Base-by-base conservation (phyloP, 2,888 invertebrate species). In the Hemithea aestivaria region DNA sequence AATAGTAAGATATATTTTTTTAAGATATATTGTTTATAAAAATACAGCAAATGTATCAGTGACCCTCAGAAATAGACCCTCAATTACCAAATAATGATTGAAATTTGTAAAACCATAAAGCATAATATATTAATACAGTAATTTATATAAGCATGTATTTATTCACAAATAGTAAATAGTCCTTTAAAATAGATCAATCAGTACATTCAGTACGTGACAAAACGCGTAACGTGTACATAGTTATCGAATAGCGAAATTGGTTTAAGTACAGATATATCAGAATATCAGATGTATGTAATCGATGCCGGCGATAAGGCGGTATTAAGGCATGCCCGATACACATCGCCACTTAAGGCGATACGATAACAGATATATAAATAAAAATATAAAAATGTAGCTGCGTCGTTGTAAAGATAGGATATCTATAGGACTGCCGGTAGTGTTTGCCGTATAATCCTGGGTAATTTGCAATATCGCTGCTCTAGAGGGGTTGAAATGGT, bases 351-450 rank as follows among this genome's bases (percentile, higher is more conserved):
- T 76, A 77, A 69, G 70, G 66, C 62, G 48, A 58, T 60, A 57
- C 56, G 80, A 81, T 79, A 80, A 70, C 57, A 56, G 58, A 69
- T 73, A 78, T 73, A 78, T 77, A 80, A 81, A 80, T 79, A 83
- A 67, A 82, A 77, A 77, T 81, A 83, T 16, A 16, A 16, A 82
- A 81, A 70, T 58, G 69, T 65, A 37, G 45, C 72, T 73, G 66
- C 69, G 69, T 66, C 56, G 66, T 57, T 68, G 69, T 75, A 78
- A 80, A 81, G 81, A 80, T 78, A 80, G 22, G 10, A 23, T 40
- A 50, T 40, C 45, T 21, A 20, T 65, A 61, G 67, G 63, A 67
- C 62, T 57, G 64, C 54, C 72, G 64, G 66, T 62, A 59, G 61
- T 60, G 48, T 61, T 28, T 34, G 30, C 27, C 32, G 26, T 33